phyloP scores from a whole-genome alignment of 2,888 invertebrate genomes.

The Tipula confusa region DNA sequence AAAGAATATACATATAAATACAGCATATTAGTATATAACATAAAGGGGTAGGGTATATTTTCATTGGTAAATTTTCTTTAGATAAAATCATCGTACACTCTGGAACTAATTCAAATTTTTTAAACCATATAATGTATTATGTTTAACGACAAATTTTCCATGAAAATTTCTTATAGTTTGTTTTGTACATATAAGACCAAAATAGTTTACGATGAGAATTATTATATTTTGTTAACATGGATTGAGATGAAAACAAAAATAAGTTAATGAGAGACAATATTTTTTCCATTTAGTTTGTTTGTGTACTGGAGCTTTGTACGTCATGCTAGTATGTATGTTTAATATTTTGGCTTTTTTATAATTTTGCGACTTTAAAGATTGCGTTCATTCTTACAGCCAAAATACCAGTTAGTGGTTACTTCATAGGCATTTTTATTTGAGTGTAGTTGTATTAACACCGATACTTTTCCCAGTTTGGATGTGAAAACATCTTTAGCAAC shows the following conservation, averaged over 20 bases:
- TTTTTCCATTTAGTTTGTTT: background rate
- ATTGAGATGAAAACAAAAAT: background rate
- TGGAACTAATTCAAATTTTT: conserved; percentile 12
- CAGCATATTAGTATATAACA: background rate
- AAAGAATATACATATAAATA: background rate
- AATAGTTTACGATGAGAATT: background rate
- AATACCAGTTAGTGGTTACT: too few relatives aligned
- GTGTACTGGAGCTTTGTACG: too few relatives aligned
- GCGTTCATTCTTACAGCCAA: too few relatives aligned
- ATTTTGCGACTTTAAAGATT: too few relatives aligned
- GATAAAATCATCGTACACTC: background rate
- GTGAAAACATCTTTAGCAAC: too few relatives aligned
- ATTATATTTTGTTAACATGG: background rate
- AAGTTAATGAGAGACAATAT: background rate
- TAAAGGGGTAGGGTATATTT: conserved; percentile 5
- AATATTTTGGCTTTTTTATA: too few relatives aligned
- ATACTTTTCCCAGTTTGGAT: too few relatives aligned
- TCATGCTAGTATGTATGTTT: too few relatives aligned
- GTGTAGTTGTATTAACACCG: too few relatives aligned
- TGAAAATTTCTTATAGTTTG: background rate
- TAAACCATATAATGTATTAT: background rate
- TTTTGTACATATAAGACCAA: background rate
- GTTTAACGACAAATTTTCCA: background rate
- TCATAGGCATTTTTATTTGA: too few relatives aligned
- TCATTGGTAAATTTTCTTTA: background rate